phyloP scores from a whole-genome alignment of 2,113 vertebrate species.

The Emydura subglobosa region DNA sequence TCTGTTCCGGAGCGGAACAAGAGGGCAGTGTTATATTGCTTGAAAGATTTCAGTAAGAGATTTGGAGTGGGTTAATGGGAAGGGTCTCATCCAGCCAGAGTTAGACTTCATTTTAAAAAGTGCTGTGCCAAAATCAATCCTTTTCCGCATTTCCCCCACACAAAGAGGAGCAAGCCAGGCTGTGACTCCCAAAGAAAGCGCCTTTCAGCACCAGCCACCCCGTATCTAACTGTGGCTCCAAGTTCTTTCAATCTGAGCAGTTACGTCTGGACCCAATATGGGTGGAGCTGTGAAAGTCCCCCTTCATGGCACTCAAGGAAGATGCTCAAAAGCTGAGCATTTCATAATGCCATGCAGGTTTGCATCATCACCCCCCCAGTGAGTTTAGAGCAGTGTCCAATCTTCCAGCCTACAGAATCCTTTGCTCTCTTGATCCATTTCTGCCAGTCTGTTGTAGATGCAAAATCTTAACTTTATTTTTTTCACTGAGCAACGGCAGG shows the following conservation, averaged over 20 bases:
- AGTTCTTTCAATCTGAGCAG: slow-evolving; percentile 4
- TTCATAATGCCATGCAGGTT: not conserved
- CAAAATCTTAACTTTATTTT: not conserved
- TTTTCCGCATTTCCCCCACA: slow-evolving; percentile 17
- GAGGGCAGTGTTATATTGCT: not conserved
- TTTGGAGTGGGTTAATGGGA: not conserved
- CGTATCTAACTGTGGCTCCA: not conserved
- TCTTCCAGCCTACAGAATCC: not conserved
- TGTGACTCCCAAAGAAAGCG: slow-evolving; percentile 37
- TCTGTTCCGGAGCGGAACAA: not conserved
- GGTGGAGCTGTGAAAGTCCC: slow-evolving; percentile 11
- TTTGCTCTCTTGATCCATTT: slow-evolving; percentile 34
- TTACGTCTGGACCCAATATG: slow-evolving; percentile 5
- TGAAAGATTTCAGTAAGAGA: not conserved
- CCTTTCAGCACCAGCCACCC: slow-evolving; percentile 47
- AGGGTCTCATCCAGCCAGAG: not conserved
- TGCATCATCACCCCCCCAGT: not conserved
- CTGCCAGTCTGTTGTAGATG: not conserved
- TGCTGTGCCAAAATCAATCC: slow-evolving; percentile 66
- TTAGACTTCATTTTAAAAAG: slow-evolving; percentile 18
- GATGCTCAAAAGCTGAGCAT: not conserved
- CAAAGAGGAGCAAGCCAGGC: slow-evolving; percentile 20
- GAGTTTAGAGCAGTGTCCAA: not conserved
- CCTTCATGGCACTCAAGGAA: not conserved
- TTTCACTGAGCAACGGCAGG: not conserved